A percentile compares a stretch with the other conserved stretches of the same genome.
Evolutionary conservation across 2,888 invertebrate genomes (phyloP).

Genomic region (Hemistola chrysoprasaria): DNA sequence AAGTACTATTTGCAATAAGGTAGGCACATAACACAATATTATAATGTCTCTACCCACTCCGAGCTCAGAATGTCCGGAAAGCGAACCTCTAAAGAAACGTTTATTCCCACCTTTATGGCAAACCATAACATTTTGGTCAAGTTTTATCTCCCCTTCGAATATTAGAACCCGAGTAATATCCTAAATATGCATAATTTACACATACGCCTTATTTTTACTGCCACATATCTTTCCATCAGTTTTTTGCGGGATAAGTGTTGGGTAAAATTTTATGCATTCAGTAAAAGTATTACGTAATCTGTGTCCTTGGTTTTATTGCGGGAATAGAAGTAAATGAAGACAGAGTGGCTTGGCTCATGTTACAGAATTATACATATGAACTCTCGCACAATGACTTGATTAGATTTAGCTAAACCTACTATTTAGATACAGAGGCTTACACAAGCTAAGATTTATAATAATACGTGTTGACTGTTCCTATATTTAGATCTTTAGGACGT

Average conservation of each 20-base stretch:
- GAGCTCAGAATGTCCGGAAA: slow-evolving; percentile 7
- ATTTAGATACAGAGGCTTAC: too few relatives aligned
- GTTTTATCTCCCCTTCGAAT: slow-evolving; percentile 23
- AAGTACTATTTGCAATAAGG: too few relatives aligned
- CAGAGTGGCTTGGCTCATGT: slow-evolving; percentile 12
- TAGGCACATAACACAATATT: too few relatives aligned
- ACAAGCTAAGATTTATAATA: too few relatives aligned
- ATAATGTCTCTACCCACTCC: background rate
- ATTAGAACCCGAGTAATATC: slow-evolving; percentile 24
- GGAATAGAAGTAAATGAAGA: slow-evolving; percentile 11
- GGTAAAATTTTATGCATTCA: slow-evolving; percentile 47
- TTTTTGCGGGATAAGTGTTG: slow-evolving; percentile 34
- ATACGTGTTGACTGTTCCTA: too few relatives aligned
- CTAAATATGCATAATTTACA: slow-evolving; percentile 27
- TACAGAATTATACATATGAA: background rate
- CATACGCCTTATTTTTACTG: slow-evolving; percentile 31
- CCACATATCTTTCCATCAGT: slow-evolving; percentile 21
- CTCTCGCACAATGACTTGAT: background rate
- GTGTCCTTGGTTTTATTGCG: slow-evolving; percentile 46
- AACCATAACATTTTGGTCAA: slow-evolving; percentile 30
- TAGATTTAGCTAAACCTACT: too few relatives aligned
- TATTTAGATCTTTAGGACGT: too few relatives aligned
- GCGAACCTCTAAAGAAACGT: slow-evolving; percentile 20
- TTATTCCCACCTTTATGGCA: slow-evolving; percentile 27
- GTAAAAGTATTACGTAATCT: slow-evolving; percentile 39